A percentile compares a stretch with the other conserved stretches of the same genome.
Conservation (phyloP, 2,888 invertebrate genomes). For the Trichopria drosophilae region DNA sequence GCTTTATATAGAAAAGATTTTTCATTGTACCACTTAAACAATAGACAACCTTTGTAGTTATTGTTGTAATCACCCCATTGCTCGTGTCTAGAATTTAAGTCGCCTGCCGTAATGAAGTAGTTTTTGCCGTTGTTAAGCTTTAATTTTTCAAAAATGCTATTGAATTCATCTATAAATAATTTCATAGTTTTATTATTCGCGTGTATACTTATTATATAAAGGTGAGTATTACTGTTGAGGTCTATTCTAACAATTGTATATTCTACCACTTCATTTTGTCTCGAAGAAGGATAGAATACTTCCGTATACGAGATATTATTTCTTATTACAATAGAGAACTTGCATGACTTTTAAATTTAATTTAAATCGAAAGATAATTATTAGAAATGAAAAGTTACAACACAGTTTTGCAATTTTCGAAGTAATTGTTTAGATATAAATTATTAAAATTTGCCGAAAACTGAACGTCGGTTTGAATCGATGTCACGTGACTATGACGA, state of each 20-base stretch:
- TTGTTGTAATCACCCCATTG: not conserved
- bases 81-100: conserved; percentile 6
- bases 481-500: too few relatives aligned
- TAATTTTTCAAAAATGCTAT: conserved; percentile 7
- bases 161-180: conserved; percentile 12
- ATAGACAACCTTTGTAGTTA: not conserved
- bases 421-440: too few relatives aligned
- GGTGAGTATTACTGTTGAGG: not conserved
- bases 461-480: too few relatives aligned
- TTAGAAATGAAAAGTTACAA: too few relatives aligned
- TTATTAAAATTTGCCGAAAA: too few relatives aligned
- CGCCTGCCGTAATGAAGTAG: conserved; percentile 24
- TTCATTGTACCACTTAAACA: not conserved
- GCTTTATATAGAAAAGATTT: not conserved
- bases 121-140: conserved; percentile 5
- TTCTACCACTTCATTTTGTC: conserved; percentile 10
- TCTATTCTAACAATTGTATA: conserved; percentile 11
- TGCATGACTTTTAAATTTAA: too few relatives aligned
- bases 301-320: conserved; percentile 4
- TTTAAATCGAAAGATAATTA: too few relatives aligned
- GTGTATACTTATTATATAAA: conserved; percentile 19
- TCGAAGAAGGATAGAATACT: not conserved
- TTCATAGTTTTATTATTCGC: conserved; percentile 9
- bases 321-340: conserved; percentile 27
- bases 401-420: too few relatives aligned